Percentiles rank a stretch among this genome's conserved stretches.
These are phyloP conservation scores for Latrodectus geometricus DNA, from an alignment of 1,140 invertebrate species.

Conservation along the genomic window DNA sequence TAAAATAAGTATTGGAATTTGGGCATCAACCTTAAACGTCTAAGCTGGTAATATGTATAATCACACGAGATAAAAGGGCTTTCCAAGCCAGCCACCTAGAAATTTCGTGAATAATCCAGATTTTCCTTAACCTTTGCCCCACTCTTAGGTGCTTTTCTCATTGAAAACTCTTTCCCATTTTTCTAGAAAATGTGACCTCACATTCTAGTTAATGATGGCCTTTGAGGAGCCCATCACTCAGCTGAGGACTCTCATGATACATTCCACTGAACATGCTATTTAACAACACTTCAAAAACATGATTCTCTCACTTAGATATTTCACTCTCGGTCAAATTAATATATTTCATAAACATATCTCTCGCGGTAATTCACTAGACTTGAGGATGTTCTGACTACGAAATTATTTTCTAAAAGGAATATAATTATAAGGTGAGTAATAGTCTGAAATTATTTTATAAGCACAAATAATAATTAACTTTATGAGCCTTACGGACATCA, in stretches of 20 bases:
- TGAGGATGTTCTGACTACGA: no score
- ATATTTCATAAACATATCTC: no score
- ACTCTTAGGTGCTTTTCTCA: constrained; percentile 13
- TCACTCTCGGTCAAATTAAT: no score
- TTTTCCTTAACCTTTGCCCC: constrained; percentile 23
- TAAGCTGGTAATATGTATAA: neutral
- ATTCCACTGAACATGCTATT: constrained; percentile 5
- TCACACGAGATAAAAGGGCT: neutral
- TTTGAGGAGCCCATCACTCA: constrained; percentile 3
- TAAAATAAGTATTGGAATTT: constrained; percentile 3
- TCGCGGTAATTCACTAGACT: no score
- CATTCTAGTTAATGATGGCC: constrained; percentile 7
- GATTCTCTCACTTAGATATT: no score
- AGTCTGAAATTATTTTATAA: no score
- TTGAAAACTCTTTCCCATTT: neutral
- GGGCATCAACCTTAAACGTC: neutral
- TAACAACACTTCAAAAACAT: neutral
- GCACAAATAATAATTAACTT: no score
- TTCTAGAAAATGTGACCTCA: constrained; percentile 18
- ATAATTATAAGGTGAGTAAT: no score
- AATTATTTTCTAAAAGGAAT: no score
- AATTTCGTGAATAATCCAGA: constrained; percentile 32
- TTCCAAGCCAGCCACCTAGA: neutral
- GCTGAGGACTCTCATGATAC: neutral
- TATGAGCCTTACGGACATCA: no score